phyloP scores from a whole-genome alignment of 2,888 invertebrate species.

The Trachelus stipa region DNA sequence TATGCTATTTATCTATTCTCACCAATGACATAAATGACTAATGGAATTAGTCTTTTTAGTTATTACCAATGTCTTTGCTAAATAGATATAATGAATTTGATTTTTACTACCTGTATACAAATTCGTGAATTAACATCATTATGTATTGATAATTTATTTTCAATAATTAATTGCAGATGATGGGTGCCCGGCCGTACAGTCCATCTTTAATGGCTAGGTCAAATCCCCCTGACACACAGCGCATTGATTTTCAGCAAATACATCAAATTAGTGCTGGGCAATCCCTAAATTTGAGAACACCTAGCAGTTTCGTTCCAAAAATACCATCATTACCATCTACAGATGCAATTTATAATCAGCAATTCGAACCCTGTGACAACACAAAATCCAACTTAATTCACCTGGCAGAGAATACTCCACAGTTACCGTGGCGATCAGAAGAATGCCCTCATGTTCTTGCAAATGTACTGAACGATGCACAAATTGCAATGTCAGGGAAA shows the following conservation, averaged over 20 bases:
- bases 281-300: conserved; percentile 55
- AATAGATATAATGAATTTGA: too few species aligned
- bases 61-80: too few species aligned
- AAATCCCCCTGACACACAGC: neutral
- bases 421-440: conserved; percentile 20
- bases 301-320: conserved; percentile 58
- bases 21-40: neutral
- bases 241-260: conserved; percentile 45
- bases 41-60: too few species aligned
- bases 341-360: conserved; percentile 17
- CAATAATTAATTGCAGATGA: conserved; percentile 39
- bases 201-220: conserved; percentile 39
- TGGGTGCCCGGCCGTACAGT: conserved; percentile 53
- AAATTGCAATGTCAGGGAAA: conserved; percentile 29
- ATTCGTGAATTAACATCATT: neutral
- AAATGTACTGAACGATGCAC: conserved; percentile 34
- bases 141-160: neutral
- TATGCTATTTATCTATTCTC: conserved; percentile 55
- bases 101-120: too few species aligned
- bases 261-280: conserved; percentile 1
- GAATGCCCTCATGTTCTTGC: conserved; percentile 43
- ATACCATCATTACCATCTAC: conserved; percentile 12
- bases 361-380: conserved; percentile 8
- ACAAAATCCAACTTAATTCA: conserved; percentile 14
- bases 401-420: conserved; percentile 4